phyloP scores from a whole-genome alignment of 2,888 invertebrate genomes.

The Meganola albula region DNA sequence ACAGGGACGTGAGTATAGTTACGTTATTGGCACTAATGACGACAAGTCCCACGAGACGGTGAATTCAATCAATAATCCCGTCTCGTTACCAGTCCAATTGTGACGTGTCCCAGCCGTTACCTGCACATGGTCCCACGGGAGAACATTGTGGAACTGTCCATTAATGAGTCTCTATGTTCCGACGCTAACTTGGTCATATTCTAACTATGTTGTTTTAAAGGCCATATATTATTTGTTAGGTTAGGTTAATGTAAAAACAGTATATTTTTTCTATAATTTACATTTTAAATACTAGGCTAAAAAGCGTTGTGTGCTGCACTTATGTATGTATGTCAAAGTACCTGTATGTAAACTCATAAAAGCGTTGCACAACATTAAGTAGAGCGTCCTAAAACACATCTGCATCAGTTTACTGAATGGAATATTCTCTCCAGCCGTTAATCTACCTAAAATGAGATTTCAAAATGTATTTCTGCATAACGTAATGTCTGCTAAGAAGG shows the following conservation, averaged over 20 bases:
- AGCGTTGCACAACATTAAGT: slow-evolving; percentile 20
- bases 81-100: slow-evolving; percentile 50
- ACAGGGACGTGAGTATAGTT: too few species aligned
- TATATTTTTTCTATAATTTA: too few species aligned
- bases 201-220: slow-evolving; percentile 16
- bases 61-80: slow-evolving; percentile 52
- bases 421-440: slow-evolving; percentile 22
- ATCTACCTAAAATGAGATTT: slow-evolving; percentile 21
- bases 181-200: slow-evolving; percentile 16
- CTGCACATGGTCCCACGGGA: slow-evolving; percentile 23
- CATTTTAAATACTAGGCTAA: too few species aligned
- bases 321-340: too few species aligned
- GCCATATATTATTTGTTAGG: too few species aligned
- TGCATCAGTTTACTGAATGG: too few species aligned
- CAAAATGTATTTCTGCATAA: slow-evolving; percentile 30
- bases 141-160: slow-evolving; percentile 17
- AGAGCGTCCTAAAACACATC: too few species aligned
- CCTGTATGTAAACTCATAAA: slow-evolving; percentile 24
- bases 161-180: slow-evolving; percentile 25
- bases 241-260: too few species aligned
- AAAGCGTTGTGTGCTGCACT: too few species aligned
- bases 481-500: slow-evolving; percentile 20
- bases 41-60: slow-evolving; percentile 39
- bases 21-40: slow-evolving; percentile 29
- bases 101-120: slow-evolving; percentile 40